Evolutionary conservation across 2,888 invertebrate species (phyloP).

Genomic region (Tillus elongatus): DNA sequence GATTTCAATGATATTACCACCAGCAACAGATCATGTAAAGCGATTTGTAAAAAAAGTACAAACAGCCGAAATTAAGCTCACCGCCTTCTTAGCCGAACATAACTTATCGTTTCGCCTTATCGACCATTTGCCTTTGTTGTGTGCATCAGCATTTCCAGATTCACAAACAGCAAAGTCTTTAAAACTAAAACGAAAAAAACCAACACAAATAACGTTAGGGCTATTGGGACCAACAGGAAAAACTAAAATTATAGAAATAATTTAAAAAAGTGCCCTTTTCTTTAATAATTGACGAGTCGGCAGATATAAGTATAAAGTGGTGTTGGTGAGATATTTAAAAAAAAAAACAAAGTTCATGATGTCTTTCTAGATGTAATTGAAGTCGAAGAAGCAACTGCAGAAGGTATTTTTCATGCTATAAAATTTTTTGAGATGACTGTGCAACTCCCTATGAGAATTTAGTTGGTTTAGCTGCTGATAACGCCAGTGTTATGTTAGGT

Average conservation of each 20-base stretch:
- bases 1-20: slow-evolving; percentile 1
- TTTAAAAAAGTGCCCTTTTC: slow-evolving; percentile 1
- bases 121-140: slow-evolving; percentile 1
- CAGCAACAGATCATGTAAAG: neutral
- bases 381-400: slow-evolving; percentile 1
- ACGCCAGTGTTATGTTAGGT: slow-evolving; percentile 4
- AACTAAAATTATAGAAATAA: slow-evolving; percentile 3
- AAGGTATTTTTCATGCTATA: neutral
- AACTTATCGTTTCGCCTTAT: slow-evolving; percentile 3
- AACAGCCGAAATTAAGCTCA: slow-evolving; percentile 3
- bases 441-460: slow-evolving; percentile 4
- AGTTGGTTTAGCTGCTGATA: slow-evolving; percentile 1
- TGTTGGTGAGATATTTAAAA: neutral
- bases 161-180: slow-evolving; percentile 1
- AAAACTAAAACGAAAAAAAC: slow-evolving; percentile 2
- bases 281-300: slow-evolving; percentile 4
- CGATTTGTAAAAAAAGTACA: neutral
- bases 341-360: slow-evolving; percentile 3
- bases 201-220: slow-evolving; percentile 3
- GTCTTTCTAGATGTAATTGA: slow-evolving; percentile 1
- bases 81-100: slow-evolving; percentile 2
- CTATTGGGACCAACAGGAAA: slow-evolving; percentile 2
- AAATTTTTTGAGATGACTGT: slow-evolving; percentile 2
- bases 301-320: neutral
- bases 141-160: slow-evolving; percentile 2